Conservation (phyloP, 2,888 invertebrate species). For the Anorthoa munda region DNA sequence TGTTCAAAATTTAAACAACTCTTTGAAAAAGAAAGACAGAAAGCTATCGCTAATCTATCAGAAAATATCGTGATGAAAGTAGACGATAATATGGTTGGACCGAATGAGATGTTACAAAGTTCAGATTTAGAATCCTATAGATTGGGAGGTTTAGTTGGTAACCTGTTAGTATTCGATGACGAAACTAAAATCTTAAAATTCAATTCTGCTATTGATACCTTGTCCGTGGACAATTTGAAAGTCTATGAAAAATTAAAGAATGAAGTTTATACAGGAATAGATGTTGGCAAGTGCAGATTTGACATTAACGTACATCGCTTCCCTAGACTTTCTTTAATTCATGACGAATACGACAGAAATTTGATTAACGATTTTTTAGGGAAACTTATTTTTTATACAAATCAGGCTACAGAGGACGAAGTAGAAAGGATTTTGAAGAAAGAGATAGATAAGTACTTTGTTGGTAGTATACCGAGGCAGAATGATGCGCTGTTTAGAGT, state of each 20-base stretch:
- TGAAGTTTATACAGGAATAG: conserved; percentile 8
- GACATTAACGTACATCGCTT: conserved; percentile 51
- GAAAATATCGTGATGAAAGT: conserved; percentile 42
- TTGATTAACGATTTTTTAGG: conserved; percentile 42
- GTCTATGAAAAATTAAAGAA: conserved; percentile 41
- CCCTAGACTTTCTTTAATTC: conserved; percentile 48
- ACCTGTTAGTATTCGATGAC: conserved; percentile 49
- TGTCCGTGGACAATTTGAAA: conserved; percentile 36
- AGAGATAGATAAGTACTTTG: conserved; percentile 51
- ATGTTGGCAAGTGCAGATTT: conserved; percentile 49
- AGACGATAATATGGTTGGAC: conserved; percentile 51
- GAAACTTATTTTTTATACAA: conserved; percentile 61
- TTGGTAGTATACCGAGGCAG: conserved; percentile 22
- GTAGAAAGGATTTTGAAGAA: conserved; percentile 60
- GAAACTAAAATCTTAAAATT: conserved; percentile 54
- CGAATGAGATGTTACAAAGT: conserved; percentile 42
- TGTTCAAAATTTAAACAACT: conserved; percentile 43
- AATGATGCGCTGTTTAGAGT: conserved; percentile 32
- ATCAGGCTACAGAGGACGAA: conserved; percentile 64
- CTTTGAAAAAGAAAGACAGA: not conserved
- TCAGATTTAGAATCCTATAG: conserved; percentile 53
- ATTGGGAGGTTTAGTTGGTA: conserved; percentile 61
- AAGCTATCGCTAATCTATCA: conserved; percentile 1
- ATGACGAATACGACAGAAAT: conserved; percentile 35
- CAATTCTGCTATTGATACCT: conserved; percentile 33